Evolutionary conservation across 2,888 invertebrate genomes (phyloP).

Genomic region (Helobdella robusta): DNA sequence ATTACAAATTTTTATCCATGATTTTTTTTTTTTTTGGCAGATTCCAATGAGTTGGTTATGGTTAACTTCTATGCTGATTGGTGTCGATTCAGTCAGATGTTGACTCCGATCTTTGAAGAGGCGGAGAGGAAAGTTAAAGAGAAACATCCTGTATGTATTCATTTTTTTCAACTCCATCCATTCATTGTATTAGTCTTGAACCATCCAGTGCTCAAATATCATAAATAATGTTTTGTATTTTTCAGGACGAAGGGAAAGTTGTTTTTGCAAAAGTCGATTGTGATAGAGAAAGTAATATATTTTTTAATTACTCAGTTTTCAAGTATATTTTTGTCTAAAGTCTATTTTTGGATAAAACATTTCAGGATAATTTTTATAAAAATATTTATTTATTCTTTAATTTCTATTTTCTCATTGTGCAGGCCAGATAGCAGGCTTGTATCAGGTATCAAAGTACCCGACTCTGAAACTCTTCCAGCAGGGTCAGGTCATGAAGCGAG

Average conservation of each 20-base stretch:
- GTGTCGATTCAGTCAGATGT: slow-evolving; percentile 91
- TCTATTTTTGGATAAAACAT: not conserved
- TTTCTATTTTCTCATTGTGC: slow-evolving; percentile 22
- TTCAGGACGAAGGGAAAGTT: slow-evolving; percentile 61
- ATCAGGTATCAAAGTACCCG: slow-evolving; percentile 95
- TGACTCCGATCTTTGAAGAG: slow-evolving; percentile 92
- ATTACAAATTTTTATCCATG: not conserved
- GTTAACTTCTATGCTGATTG: slow-evolving; percentile 99
- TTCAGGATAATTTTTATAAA: not conserved
- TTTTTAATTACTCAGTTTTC: not conserved
- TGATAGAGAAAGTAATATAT: slow-evolving; percentile 68
- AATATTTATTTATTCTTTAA: not conserved
- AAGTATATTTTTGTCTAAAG: not conserved
- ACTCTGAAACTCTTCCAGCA: slow-evolving; percentile 81
- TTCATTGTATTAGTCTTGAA: slow-evolving; percentile 10
- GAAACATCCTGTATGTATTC: slow-evolving; percentile 57
- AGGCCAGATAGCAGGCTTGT: slow-evolving; percentile 71
- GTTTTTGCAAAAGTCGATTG: slow-evolving; percentile 94
- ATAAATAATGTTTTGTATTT: slow-evolving; percentile 27
- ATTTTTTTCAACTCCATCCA: not conserved
- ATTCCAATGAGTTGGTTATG: slow-evolving; percentile 88
- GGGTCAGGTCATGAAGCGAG: slow-evolving; percentile 52
- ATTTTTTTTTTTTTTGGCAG: slow-evolving; percentile 56
- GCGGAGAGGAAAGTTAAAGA: slow-evolving; percentile 71
- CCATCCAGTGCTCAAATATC: not conserved